phyloP scores from a whole-genome alignment of 2,888 invertebrate genomes.

The Drosophila emarginata region DNA sequence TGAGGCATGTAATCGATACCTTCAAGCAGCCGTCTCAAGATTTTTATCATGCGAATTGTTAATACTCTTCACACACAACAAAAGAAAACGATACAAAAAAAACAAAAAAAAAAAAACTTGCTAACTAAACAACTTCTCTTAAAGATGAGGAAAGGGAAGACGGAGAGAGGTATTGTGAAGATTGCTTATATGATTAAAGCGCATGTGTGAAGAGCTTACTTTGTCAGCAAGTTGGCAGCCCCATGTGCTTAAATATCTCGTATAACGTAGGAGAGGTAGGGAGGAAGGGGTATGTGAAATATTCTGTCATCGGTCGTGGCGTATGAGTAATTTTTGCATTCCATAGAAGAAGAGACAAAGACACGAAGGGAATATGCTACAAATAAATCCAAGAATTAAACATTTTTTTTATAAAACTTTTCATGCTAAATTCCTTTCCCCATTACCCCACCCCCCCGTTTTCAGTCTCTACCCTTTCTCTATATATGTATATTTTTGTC shows the following conservation, averaged over 20 bases:
- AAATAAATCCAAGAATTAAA: conserved; percentile 1
- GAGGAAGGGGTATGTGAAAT: neutral
- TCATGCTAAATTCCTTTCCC: neutral
- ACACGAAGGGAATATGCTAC: neutral
- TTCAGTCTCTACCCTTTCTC: neutral
- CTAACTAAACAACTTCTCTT: conserved; percentile 21
- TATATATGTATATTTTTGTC: neutral
- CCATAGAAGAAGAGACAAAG: conserved; percentile 45
- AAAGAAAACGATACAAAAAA: conserved; percentile 6
- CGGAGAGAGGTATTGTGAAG: no score
- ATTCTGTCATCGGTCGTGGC: conserved; percentile 58
- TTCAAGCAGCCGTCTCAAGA: conserved; percentile 58
- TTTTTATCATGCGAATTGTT: conserved; percentile 76
- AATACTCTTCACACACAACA: conserved; percentile 57
- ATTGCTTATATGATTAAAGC: neutral
- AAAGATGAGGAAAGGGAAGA: neutral
- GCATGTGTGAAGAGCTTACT: conserved; percentile 28
- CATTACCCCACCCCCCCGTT: neutral
- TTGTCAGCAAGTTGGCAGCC: conserved; percentile 68
- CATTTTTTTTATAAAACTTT: conserved; percentile 2
- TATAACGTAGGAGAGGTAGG: conserved; percentile 7
- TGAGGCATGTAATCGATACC: conserved; percentile 76
- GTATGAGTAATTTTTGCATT: conserved; percentile 68
- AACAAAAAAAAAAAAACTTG: neutral
- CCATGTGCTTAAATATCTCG: conserved; percentile 37